Percentiles rank a stretch among this genome's conserved stretches.
These are phyloP conservation scores for Pissodes strobi DNA, from an alignment of 1,140 invertebrate genomes.

Conservation along the genomic window DNA sequence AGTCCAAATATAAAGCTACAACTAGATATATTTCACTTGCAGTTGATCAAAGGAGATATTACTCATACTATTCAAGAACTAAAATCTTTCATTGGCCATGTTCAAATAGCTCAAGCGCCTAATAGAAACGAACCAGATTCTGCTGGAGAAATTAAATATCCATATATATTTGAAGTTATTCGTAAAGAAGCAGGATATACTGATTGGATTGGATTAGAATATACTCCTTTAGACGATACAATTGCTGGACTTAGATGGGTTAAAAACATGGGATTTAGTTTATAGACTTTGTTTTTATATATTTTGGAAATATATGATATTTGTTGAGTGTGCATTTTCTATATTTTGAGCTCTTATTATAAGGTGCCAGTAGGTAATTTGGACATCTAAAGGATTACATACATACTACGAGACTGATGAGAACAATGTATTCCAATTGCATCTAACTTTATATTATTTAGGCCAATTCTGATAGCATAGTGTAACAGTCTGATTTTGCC, in stretches of 20 bases:
- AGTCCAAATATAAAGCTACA: constrained; percentile 77
- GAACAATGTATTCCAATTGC: too few species aligned
- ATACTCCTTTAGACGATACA: constrained; percentile 71
- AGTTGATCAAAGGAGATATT: constrained; percentile 83
- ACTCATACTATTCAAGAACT: constrained; percentile 74
- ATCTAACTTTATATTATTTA: too few species aligned
- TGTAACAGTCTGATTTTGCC: too few species aligned
- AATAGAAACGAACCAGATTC: constrained; percentile 81
- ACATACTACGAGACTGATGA: too few species aligned
- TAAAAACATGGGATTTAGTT: constrained; percentile 62
- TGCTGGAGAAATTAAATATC: constrained; percentile 85
- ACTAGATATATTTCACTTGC: constrained; percentile 87
- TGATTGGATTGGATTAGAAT: constrained; percentile 88
- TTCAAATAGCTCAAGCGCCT: constrained; percentile 89
- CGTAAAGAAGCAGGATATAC: constrained; percentile 69
- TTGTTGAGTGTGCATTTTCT: too few species aligned
- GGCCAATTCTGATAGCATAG: too few species aligned
- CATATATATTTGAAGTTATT: constrained; percentile 76
- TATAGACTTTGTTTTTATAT: too few species aligned
- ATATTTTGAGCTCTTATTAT: too few species aligned
- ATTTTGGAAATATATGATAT: too few species aligned
- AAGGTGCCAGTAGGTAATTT: too few species aligned
- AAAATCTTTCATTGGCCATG: constrained; percentile 72
- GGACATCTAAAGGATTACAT: too few species aligned
- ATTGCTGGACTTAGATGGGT: constrained; percentile 75